phyloP scores from a whole-genome alignment of 92 coral and sea anemone species.

The Bergia puertoricense region DNA sequence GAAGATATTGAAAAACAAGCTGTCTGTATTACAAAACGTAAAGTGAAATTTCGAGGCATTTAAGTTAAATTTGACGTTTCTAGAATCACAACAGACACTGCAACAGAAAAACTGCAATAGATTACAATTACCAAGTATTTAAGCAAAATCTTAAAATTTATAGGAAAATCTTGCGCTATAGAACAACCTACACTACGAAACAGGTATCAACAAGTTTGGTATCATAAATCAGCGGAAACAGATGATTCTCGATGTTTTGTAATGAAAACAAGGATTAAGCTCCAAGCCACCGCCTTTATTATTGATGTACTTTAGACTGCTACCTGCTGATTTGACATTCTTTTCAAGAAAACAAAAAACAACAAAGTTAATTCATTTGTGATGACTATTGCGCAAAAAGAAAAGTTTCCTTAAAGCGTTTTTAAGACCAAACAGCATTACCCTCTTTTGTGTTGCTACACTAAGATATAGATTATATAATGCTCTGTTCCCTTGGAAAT shows the following conservation, averaged over 20 bases:
- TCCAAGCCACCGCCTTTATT: slow-evolving; percentile 7
- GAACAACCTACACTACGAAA: too few species aligned
- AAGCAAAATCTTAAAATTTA: too few species aligned
- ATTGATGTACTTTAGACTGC: neutral
- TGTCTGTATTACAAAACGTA: neutral
- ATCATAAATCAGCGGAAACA: neutral
- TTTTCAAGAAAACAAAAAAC: neutral
- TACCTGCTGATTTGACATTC: neutral
- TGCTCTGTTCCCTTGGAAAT: too few species aligned
- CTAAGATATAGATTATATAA: too few species aligned
- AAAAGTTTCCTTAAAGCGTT: too few species aligned
- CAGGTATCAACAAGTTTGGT: neutral
- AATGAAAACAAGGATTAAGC: neutral
- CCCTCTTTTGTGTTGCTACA: too few species aligned
- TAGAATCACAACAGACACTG: neutral
- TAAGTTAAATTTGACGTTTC: too few species aligned
- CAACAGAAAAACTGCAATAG: neutral
- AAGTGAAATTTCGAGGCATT: too few species aligned
- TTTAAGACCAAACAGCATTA: too few species aligned
- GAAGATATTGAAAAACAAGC: too few species aligned
- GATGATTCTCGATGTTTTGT: slow-evolving; percentile 6
- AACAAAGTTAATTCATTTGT: neutral
- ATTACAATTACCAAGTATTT: neutral
- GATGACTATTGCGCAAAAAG: neutral
- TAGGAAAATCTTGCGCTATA: neutral